Percentiles rank a stretch among this genome's conserved stretches.
Conservation (phyloP, 2,797 vertebrate species). For the Xyrichtys novacula region DNA sequence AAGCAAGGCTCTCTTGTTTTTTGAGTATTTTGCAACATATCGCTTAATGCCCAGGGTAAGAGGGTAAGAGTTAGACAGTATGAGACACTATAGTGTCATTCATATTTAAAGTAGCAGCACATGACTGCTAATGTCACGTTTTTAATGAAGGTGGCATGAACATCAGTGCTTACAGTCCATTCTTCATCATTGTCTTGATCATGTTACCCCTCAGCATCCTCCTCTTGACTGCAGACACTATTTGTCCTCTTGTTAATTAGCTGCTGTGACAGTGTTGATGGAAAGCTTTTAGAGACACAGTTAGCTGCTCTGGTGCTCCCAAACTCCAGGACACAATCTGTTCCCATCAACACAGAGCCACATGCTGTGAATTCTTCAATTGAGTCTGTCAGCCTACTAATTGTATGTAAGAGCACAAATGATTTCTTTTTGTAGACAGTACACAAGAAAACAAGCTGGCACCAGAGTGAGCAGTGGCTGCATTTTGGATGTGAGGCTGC, state of each 20-base stretch:
- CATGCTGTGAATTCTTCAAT: conserved; percentile 39
- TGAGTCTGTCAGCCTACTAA: conserved; percentile 27
- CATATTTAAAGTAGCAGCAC: background rate
- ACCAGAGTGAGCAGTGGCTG: conserved; percentile 10
- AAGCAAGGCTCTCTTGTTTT: too few species aligned
- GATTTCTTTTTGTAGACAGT: background rate
- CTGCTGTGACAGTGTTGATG: conserved; percentile 56
- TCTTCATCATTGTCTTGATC: background rate
- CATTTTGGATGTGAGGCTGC: conserved; percentile 2
- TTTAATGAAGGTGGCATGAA: conserved; percentile 14
- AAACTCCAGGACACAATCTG: conserved; percentile 59
- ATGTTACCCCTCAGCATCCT: conserved; percentile 3
- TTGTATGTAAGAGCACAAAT: conserved; percentile 17
- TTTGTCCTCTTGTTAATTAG: conserved; percentile 66
- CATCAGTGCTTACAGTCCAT: conserved; percentile 32
- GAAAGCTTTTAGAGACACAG: conserved; percentile 61
- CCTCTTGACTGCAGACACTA: conserved; percentile 12
- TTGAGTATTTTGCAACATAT: too few species aligned
- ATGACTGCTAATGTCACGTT: background rate
- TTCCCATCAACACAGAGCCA: conserved; percentile 46
- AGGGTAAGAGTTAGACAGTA: too few species aligned
- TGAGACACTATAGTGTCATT: too few species aligned
- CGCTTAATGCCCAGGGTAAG: too few species aligned
- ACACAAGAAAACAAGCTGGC: conserved; percentile 4
- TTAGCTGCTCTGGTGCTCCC: conserved; percentile 55